phyloP scores from a whole-genome alignment of 2,888 invertebrate species.

The Leucophenga maculata region DNA sequence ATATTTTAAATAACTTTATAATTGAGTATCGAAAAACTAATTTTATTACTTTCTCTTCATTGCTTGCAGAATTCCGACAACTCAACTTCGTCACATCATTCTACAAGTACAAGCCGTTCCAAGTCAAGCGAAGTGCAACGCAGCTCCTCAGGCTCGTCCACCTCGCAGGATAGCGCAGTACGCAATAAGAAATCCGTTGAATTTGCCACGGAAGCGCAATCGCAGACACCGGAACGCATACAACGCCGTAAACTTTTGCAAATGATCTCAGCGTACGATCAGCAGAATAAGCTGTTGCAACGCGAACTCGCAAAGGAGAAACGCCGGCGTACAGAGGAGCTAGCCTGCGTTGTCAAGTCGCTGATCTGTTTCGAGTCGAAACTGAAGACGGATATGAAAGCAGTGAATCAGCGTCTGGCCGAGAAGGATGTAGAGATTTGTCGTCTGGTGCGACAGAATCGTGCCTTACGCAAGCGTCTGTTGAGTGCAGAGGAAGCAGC shows the following conservation, averaged over 20 bases:
- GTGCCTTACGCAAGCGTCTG: conserved; percentile 62
- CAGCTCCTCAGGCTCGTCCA: conserved; percentile 61
- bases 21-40: neutral
- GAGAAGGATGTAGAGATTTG: conserved; percentile 70
- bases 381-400: conserved; percentile 70
- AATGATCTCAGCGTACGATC: conserved; percentile 68
- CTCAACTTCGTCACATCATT: conserved; percentile 54
- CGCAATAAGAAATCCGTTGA: conserved; percentile 10
- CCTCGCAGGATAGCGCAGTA: conserved; percentile 34
- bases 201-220: conserved; percentile 4
- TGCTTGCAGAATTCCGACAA: conserved; percentile 62
- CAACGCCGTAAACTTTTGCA: conserved; percentile 66
- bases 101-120: conserved; percentile 45
- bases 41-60: neutral
- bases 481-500: conserved; percentile 45
- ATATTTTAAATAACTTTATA: neutral
- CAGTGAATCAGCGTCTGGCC: conserved; percentile 67
- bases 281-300: conserved; percentile 68
- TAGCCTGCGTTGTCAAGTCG: conserved; percentile 71
- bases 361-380: conserved; percentile 70
- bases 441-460: conserved; percentile 66
- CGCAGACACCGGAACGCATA: conserved; percentile 49
- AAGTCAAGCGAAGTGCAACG: conserved; percentile 62
- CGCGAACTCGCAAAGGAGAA: conserved; percentile 70
- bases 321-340: conserved; percentile 68